Conservation (phyloP, 2,113 vertebrate species). For the Melierax canorus region DNA sequence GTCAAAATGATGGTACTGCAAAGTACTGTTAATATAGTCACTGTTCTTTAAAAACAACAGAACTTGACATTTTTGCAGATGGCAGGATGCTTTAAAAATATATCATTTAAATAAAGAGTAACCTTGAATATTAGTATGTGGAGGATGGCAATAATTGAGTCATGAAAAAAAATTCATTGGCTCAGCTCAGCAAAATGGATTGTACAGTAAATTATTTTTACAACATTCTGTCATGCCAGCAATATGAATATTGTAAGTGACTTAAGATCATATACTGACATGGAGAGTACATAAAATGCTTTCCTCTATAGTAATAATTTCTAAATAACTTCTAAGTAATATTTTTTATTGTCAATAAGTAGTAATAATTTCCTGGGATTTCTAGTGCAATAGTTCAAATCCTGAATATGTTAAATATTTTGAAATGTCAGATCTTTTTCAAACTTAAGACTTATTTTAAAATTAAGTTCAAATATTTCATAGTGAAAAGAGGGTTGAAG, state of each 20-base stretch:
- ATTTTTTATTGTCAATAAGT: not conserved
- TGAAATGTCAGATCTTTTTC: not conserved
- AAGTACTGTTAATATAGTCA: conserved; percentile 49
- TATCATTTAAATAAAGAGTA: conserved; percentile 46
- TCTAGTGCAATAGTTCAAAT: not conserved
- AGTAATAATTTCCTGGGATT: not conserved
- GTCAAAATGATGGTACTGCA: conserved; percentile 8
- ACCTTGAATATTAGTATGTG: conserved; percentile 46
- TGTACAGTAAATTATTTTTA: conserved; percentile 32
- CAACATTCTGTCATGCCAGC: not conserved
- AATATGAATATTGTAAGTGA: not conserved
- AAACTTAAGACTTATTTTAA: not conserved
- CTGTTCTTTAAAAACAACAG: conserved; percentile 60
- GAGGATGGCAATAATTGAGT: conserved; percentile 41
- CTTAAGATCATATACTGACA: not conserved
- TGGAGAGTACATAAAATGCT: not conserved
- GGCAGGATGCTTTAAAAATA: conserved; percentile 52
- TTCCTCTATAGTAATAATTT: not conserved
- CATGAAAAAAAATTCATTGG: not conserved
- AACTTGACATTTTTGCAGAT: conserved; percentile 65
- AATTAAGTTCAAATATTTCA: not conserved
- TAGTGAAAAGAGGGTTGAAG: not conserved
- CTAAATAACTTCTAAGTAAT: not conserved
- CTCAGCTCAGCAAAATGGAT: conserved; percentile 6
- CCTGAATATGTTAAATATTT: not conserved